A percentile compares a stretch with the other conserved stretches of the same genome.
phyloP scores from a whole-genome alignment of 1,140 invertebrate genomes.

The Drosophila eugracilis region DNA sequence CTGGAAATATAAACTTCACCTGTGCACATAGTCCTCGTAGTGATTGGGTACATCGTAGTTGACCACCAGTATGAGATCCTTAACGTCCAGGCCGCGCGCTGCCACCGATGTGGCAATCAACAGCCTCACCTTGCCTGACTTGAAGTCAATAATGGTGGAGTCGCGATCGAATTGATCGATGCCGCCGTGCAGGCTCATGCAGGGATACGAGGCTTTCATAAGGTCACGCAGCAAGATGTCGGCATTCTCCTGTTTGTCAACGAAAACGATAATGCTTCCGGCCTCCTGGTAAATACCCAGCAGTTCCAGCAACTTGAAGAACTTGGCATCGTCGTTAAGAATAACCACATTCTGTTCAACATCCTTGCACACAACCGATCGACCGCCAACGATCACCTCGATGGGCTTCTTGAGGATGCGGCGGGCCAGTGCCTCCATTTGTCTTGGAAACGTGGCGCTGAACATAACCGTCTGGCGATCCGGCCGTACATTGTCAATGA shows the following conservation, averaged over 20 bases:
- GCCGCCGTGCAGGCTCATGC: conserved; percentile 98
- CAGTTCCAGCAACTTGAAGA: conserved; percentile 98
- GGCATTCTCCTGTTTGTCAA: conserved; percentile 99
- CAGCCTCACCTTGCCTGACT: conserved; percentile 94
- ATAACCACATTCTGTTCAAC: conserved; percentile 98
- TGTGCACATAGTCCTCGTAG: conserved; percentile 99
- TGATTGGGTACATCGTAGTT: conserved; percentile 99
- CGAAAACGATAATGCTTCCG: conserved; percentile 98
- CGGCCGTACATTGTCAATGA: conserved; percentile 98
- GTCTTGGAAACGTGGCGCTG: conserved; percentile 98
- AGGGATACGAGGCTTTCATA: conserved; percentile 98
- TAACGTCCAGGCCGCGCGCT: conserved; percentile 98
- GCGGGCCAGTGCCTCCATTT: conserved; percentile 99
- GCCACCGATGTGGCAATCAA: conserved; percentile 98
- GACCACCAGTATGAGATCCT: conserved; percentile 98
- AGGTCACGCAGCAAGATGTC: conserved; percentile 97
- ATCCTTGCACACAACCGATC: conserved; percentile 99
- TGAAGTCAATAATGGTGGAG: conserved; percentile 99
- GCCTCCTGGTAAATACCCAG: conserved; percentile 97
- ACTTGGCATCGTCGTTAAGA: conserved; percentile 98
- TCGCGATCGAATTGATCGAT: conserved; percentile 99
- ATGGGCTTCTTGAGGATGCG: conserved; percentile 97
- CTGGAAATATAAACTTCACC: conserved; percentile 49
- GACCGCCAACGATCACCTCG: conserved; percentile 99
- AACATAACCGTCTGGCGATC: conserved; percentile 99